Conservation (phyloP, 2,888 invertebrate genomes). For the Arctia plantaginis region DNA sequence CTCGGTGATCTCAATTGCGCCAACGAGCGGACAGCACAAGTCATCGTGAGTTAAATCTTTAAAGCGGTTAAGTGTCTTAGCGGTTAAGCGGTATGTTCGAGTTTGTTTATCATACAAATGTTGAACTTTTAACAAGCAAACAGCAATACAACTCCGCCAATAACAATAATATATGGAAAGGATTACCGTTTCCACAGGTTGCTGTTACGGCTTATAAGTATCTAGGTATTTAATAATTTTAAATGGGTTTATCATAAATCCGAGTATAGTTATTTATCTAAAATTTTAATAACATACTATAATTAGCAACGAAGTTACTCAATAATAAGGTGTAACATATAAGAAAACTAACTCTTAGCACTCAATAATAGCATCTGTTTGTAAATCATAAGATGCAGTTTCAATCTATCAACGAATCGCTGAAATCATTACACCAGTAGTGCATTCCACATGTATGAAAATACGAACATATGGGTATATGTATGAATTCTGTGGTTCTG, state of each 20-base stretch:
- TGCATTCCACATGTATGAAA: neutral
- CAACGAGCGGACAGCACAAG: slow-evolving; percentile 74
- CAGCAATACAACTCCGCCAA: neutral
- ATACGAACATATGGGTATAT: slow-evolving; percentile 1
- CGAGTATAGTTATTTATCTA: neutral
- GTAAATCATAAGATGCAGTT: neutral
- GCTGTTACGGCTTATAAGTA: neutral
- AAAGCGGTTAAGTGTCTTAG: slow-evolving; percentile 53
- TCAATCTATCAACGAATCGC: neutral
- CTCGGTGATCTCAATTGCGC: slow-evolving; percentile 76
- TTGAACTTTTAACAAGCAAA: neutral
- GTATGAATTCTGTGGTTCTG: slow-evolving; percentile 17
- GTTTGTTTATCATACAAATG: neutral
- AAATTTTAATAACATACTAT: neutral
- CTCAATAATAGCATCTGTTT: neutral
- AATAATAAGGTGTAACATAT: neutral
- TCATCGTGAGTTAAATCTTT: slow-evolving; percentile 81
- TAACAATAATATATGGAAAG: neutral
- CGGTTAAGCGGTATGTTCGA: neutral
- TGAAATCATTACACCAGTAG: neutral
- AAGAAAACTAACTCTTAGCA: neutral
- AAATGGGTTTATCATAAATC: neutral
- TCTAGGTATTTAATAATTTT: neutral
- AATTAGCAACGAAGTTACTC: neutral
- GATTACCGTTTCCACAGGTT: neutral